phyloP scores from a whole-genome alignment of 2,888 invertebrate genomes.

The Diabrotica balteata region DNA sequence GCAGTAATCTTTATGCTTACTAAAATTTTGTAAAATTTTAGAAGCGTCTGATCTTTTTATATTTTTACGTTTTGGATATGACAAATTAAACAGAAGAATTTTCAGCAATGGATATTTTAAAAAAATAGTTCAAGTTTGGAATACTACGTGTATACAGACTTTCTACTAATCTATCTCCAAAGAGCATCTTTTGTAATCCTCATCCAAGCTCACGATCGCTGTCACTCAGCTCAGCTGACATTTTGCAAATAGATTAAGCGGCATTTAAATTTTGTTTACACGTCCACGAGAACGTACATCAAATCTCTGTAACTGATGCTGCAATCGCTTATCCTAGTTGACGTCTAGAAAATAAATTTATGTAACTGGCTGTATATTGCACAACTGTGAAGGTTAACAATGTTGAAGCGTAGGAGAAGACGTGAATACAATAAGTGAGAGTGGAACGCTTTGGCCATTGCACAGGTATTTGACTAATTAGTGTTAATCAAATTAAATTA shows the following conservation, averaged over 20 bases:
- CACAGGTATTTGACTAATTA: slow-evolving; percentile 6
- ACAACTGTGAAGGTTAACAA: slow-evolving; percentile 10
- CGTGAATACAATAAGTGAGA: slow-evolving; percentile 10
- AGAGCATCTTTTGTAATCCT: background rate
- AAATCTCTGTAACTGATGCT: background rate
- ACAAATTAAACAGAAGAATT: no score
- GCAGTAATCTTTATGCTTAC: no score
- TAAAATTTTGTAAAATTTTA: no score
- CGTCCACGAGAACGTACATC: slow-evolving; percentile 2
- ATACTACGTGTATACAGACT: no score
- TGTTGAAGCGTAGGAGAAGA: slow-evolving; percentile 11
- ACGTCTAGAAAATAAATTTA: slow-evolving; percentile 8
- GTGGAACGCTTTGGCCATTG: slow-evolving; percentile 3
- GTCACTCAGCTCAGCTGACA: background rate
- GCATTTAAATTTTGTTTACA: slow-evolving; percentile 6
- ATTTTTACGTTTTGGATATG: no score
- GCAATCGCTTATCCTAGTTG: slow-evolving; percentile 2
- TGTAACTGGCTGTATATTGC: slow-evolving; percentile 5
- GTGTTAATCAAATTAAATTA: slow-evolving; percentile 6
- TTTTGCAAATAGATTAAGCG: background rate
- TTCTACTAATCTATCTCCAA: no score
- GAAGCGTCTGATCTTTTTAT: no score
- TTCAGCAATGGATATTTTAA: no score
- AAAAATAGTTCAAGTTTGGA: no score
- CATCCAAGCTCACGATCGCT: background rate